A percentile compares a stretch with the other conserved stretches of the same genome.
Conservation (phyloP, 2,797 vertebrate species). For the Myoxocephalus aenaeus region DNA sequence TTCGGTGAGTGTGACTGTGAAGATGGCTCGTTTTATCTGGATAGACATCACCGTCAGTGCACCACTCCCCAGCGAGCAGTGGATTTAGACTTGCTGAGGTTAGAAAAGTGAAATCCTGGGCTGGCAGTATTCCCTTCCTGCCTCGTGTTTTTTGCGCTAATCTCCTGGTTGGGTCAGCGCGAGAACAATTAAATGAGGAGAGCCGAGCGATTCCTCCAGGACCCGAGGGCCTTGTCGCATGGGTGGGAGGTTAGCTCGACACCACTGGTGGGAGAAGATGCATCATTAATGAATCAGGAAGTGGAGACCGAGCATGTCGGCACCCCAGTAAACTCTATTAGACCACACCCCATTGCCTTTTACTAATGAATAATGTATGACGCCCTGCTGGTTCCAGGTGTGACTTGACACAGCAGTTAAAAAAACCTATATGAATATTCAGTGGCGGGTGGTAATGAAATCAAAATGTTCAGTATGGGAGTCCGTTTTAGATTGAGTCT, state of each 20-base stretch:
- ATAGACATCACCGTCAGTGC: constrained; percentile 26
- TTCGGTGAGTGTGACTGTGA: background rate
- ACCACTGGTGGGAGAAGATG: constrained; percentile 71
- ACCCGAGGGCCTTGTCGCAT: constrained; percentile 61
- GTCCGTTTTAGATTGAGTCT: constrained; percentile 81
- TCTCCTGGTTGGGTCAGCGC: constrained; percentile 66
- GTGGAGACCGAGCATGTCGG: constrained; percentile 70
- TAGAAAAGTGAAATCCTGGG: constrained; percentile 54
- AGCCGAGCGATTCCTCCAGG: constrained; percentile 62
- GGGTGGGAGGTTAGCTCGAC: constrained; percentile 68
- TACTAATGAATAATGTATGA: constrained; percentile 84
- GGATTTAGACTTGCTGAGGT: constrained; percentile 53
- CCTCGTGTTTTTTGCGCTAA: constrained; percentile 59
- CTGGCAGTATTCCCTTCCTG: constrained; percentile 51
- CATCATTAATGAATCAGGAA: constrained; percentile 82
- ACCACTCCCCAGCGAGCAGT: constrained; percentile 1
- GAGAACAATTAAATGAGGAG: constrained; percentile 80
- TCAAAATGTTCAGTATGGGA: constrained; percentile 83
- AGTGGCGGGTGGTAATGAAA: constrained; percentile 85
- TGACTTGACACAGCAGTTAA: constrained; percentile 75
- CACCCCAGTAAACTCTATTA: constrained; percentile 78
- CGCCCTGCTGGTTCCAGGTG: constrained; percentile 80
- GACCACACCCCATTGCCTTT: constrained; percentile 84
- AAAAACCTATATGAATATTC: constrained; percentile 86
- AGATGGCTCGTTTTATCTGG: constrained; percentile 34